Evolutionary conservation across 1,140 invertebrate genomes (phyloP), one percentile per base, ranked within the genome.

Genomic region (Cataglyphis hispanica): DNA sequence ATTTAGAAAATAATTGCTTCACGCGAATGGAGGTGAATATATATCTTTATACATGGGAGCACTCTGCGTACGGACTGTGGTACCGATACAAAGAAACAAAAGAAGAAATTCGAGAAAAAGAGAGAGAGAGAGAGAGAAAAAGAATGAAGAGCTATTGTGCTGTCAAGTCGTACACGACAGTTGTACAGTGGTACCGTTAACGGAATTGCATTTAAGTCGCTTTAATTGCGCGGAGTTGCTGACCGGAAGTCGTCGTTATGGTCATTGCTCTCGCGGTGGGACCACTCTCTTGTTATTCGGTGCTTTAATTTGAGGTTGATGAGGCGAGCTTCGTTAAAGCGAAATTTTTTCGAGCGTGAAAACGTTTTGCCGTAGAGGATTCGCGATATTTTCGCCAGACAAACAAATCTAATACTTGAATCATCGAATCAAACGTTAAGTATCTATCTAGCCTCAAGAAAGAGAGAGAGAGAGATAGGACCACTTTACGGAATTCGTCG

Each of bases 231-330:
- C 86, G 34, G 81, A 85, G 88, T 91, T 90, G 78, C 86, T 87
- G 86, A 91, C 91, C 88, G 91, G 91, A 92, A 91, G 87, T 89
- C 69, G 86, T 89, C 86, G 89, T 90, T 87, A 87, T 90, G 83
- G 89, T 90, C 88, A 87, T 90, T 66, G 88, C 89, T 69, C 72
- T 66, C 72, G 66, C 53, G 22, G 11, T 46, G 77, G n/a, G 13
- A 77, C 50, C 63, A 40, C 27, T 40, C 27, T 66, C 40, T 84
- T 56, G 27, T 56, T 81, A 72, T 74, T 83, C 25, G 53, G 53
- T 16, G 27, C 43, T 61, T 43, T 60, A 60, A 83, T 83, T 74
- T 34, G 5, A 34, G n/a, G 13, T 70, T 16, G 67, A 83, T 83
- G 53, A n/a, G 31, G 25, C 25, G 31, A n/a, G 37, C 37, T 58